Base-by-base conservation (phyloP, 2,797 vertebrate species). In the Acropternis orthonyx region DNA sequence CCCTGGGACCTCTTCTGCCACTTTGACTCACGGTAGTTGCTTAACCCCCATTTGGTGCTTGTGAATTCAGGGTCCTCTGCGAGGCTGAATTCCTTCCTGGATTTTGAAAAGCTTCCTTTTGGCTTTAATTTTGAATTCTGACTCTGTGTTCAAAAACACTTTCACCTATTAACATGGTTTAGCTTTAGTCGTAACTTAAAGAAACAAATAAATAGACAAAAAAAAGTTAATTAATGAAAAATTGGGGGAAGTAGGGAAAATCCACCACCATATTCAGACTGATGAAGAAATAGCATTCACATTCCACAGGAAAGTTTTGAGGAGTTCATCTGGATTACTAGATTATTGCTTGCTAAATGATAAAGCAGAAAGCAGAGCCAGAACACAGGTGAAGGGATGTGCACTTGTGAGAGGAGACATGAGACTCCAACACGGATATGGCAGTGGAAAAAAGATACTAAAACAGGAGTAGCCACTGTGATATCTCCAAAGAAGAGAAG, bases 181-280 rank as follows among this genome's bases (percentile, higher is more conserved):
- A 52, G 24, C 17, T 85, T 72, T 76, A 37, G 26, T 26, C 7
- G 26, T 10, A 24, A 5, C 17, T 52, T 13, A 5, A 63, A 10
- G 51, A 30, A 32, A 30, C 51, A 30, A 52, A 52, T 17, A 54
- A 12, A 30, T 12, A 54, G 18, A 54, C 28, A 32, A 19, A 32
- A 5, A 32, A 54, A 32, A 32, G 52, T 14, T 41, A 52, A n/a
- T 24, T 13, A 21, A 39, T 20, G 9, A 62, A 36, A 62, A 1
- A 0, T 13, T 21, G 11, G 9, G 1, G 3, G 2, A 9, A 48
- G 10, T 55, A 19, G 3, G 9, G 24, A 28, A 91, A 75, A 43
- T 41, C 68, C 8, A 8, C 19, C 2, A 30, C 14, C 5, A 30
- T 20, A 46, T 43, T 52, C 8, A 72, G 24, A 19, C 8, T 41